Evolutionary conservation across 2,797 vertebrate genomes (phyloP).

Genomic region (Trematomus bernacchii): DNA sequence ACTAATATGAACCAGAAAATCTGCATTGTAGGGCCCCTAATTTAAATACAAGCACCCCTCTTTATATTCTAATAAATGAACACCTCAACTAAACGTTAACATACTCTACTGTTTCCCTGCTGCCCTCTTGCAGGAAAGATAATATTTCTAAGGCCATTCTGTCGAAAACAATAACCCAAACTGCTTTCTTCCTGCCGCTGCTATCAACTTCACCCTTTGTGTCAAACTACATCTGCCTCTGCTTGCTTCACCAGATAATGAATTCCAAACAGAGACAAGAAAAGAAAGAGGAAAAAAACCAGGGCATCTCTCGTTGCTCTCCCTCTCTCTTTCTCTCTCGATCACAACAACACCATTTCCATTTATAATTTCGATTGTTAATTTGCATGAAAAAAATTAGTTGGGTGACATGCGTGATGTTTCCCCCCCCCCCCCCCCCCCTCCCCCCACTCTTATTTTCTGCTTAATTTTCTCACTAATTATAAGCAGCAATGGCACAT

Average conservation of each 20-base stretch:
- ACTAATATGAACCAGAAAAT: too few species aligned
- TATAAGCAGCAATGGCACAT: slow-evolving; percentile 99
- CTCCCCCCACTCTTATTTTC: slow-evolving; percentile 72
- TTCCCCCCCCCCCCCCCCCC: slow-evolving; percentile 51
- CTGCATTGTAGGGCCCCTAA: too few species aligned
- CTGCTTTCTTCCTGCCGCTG: slow-evolving; percentile 68
- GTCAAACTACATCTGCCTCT: slow-evolving; percentile 86
- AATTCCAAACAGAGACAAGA: slow-evolving; percentile 88
- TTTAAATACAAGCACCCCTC: too few species aligned
- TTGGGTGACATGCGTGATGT: slow-evolving; percentile 96
- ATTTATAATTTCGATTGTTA: slow-evolving; percentile 98
- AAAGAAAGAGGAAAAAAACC: slow-evolving; percentile 35
- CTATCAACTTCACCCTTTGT: slow-evolving; percentile 78
- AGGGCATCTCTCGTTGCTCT: slow-evolving; percentile 83
- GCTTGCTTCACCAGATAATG: slow-evolving; percentile 85
- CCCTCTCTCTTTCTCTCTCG: slow-evolving; percentile 75
- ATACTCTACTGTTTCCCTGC: slow-evolving; percentile 2
- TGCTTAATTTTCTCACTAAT: slow-evolving; percentile 92
- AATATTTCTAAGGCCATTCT: slow-evolving; percentile 39
- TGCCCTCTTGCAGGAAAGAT: slow-evolving; percentile 43
- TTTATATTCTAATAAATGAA: too few species aligned
- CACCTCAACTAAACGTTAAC: background rate
- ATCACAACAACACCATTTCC: slow-evolving; percentile 96
- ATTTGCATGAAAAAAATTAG: slow-evolving; percentile 99
- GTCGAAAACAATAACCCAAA: slow-evolving; percentile 63